Percentiles rank a stretch among this genome's conserved stretches.
Evolutionary conservation across 37 sponge, comb jelly and placozoan genomes (phyloP).

Genomic region (Haliclona indistincta): DNA sequence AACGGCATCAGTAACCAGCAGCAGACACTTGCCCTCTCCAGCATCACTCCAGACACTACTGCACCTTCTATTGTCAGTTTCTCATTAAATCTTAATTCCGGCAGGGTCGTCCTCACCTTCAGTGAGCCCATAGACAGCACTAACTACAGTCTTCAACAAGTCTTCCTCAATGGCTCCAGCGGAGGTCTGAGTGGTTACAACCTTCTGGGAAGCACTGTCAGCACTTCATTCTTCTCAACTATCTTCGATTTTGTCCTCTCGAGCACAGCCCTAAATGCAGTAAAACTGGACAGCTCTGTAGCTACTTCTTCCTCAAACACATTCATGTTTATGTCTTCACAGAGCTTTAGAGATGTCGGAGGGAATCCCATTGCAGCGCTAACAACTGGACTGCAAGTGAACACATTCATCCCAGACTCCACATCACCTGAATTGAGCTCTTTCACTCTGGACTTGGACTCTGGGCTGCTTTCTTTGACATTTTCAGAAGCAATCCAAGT

Average conservation of each 20-base stretch:
- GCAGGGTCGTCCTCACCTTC: not conserved
- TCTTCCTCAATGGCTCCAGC: not conserved
- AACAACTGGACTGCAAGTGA: not conserved
- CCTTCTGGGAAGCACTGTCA: not conserved
- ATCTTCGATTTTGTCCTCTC: not conserved
- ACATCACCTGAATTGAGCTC: not conserved
- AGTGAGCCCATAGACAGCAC: not conserved
- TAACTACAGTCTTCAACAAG: not conserved
- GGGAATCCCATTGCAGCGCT: not conserved
- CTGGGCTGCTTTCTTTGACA: conserved; percentile 3
- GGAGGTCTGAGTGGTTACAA: not conserved
- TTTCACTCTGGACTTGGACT: conserved; percentile 20
- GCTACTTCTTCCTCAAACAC: conserved; percentile 6
- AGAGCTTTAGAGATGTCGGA: conserved; percentile 9
- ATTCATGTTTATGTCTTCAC: not conserved
- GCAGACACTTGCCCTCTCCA: not conserved
- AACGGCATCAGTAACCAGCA: not conserved
- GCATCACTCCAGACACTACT: not conserved
- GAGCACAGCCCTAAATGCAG: not conserved
- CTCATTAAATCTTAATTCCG: not conserved
- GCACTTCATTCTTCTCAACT: not conserved
- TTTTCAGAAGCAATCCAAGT: conserved; percentile 19
- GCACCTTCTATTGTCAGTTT: not conserved
- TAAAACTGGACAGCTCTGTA: conserved; percentile 9
- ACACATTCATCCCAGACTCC: not conserved